A percentile compares a stretch with the other conserved stretches of the same genome.
phyloP scores from a whole-genome alignment of 2,113 vertebrate species.

The Erpornis zantholeuca region DNA sequence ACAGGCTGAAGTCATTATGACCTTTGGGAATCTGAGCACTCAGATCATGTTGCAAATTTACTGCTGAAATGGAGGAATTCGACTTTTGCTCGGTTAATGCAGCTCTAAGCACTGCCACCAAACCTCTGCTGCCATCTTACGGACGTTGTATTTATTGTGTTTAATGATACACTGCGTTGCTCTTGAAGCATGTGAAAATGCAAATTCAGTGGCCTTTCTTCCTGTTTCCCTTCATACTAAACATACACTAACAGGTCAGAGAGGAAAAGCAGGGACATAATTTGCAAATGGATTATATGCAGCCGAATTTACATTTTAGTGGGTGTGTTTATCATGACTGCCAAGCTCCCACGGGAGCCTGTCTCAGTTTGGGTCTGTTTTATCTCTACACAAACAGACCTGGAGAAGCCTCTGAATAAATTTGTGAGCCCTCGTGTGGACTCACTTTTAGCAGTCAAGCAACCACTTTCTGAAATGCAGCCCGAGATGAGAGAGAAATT shows the following conservation, averaged over 20 bases:
- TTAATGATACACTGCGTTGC: rapidly evolving
- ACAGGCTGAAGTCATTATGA: neutral
- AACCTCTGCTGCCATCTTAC: conserved; percentile 40
- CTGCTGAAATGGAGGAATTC: neutral
- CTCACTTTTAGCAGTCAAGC: neutral
- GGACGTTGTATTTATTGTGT: neutral
- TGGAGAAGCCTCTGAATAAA: neutral
- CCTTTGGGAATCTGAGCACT: neutral
- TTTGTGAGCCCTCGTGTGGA: neutral
- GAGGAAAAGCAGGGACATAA: neutral
- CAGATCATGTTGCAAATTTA: neutral
- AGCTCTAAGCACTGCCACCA: neutral
- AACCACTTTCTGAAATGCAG: neutral
- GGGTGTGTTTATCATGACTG: neutral
- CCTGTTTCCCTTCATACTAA: neutral
- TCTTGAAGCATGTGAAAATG: neutral
- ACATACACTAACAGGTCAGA: neutral
- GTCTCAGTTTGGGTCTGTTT: neutral
- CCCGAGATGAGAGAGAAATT: neutral
- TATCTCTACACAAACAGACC: neutral
- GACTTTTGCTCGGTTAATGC: neutral
- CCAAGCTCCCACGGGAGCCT: neutral
- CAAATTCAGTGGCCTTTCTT: neutral
- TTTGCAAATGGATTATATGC: neutral
- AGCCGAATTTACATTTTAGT: neutral